Base-by-base conservation (phyloP, 1,140 invertebrate species). In the Leptoteleia sp. region DNA sequence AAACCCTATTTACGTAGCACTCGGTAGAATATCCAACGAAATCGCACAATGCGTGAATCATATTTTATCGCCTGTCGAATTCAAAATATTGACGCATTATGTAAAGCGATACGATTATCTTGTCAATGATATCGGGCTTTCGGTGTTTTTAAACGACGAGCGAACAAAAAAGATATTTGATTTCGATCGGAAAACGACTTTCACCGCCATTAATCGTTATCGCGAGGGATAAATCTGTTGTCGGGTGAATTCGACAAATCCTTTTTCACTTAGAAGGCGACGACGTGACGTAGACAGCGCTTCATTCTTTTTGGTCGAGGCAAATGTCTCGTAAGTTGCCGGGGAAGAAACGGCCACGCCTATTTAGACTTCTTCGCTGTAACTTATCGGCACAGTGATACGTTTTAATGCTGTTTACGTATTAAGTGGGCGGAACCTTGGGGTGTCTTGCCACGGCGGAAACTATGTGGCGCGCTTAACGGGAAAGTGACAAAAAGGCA, bases 341-440 rank as follows among this genome's bases (percentile, higher is more conserved):
- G 12, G 27, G 35, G 25, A 48, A 61, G 55, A 71, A 59, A 55
- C 33, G 12, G 17, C 55, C 67, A 71, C 67, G 47, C 67, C 67
- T 61, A 38, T 59, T 61, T 52, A 61, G 47, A 50, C 52, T 61
- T 61, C 27, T 43, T 37, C 29, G 27, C 45, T 43, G 17, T 38
- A 61, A 61, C 25, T 71, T 71, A 71, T 71, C 47, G 67, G 54
- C 37, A 12, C 38, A 27, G 42, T 35, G 67, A 52, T 61, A 61
- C 67, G 47, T 59, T 71, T 71, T 71, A 71, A 71, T 61, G 55
- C 55, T 71, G 47, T 71, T 71, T 61, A 71, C 54, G 35, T 61
- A 61, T 71, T 71, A 71, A 61, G 27, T 61, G 67, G 55, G 67
- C 45, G 54, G 55, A 45, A 61, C 67, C n/a, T 45, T 27, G 54